Percentiles rank a stretch among this genome's conserved stretches.
Conservation (phyloP, 2,797 vertebrate genomes). For the Potorous gilbertii region DNA sequence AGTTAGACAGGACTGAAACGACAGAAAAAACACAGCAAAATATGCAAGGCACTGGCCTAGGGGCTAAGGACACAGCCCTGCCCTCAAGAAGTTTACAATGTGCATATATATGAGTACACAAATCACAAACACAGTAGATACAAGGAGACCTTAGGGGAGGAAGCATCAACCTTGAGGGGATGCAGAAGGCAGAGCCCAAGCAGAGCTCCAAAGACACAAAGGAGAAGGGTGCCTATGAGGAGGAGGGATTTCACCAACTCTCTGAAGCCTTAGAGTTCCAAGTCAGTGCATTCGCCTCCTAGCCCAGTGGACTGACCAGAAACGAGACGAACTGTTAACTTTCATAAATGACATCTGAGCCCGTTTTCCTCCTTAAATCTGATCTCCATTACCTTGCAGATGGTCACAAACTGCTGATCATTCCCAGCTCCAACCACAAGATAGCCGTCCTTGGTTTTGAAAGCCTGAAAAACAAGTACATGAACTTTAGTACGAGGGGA, state of each 20-base stretch:
- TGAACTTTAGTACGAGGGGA: constrained; percentile 34
- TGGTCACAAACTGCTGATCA: constrained; percentile 90
- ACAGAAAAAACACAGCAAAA: background rate
- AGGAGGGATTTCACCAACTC: background rate
- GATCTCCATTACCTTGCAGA: constrained; percentile 90
- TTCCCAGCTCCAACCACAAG: constrained; percentile 94
- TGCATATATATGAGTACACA: background rate
- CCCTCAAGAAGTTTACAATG: background rate
- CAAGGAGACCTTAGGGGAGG: background rate
- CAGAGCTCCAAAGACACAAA: background rate
- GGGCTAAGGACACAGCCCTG: background rate
- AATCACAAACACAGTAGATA: background rate
- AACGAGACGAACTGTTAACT: background rate
- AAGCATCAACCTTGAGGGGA: background rate
- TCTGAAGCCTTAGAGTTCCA: background rate
- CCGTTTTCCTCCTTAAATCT: background rate
- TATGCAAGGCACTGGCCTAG: background rate
- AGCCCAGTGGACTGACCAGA: background rate
- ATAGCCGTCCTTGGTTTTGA: constrained; percentile 93
- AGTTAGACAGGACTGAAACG: background rate
- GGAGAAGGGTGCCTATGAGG: background rate
- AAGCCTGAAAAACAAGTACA: constrained; percentile 88
- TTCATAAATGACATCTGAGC: background rate
- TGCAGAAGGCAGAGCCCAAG: too few species aligned
- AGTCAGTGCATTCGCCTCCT: background rate